Evolutionary conservation across 2,888 invertebrate species (phyloP).

Genomic region (Drosophila mulleri): DNA sequence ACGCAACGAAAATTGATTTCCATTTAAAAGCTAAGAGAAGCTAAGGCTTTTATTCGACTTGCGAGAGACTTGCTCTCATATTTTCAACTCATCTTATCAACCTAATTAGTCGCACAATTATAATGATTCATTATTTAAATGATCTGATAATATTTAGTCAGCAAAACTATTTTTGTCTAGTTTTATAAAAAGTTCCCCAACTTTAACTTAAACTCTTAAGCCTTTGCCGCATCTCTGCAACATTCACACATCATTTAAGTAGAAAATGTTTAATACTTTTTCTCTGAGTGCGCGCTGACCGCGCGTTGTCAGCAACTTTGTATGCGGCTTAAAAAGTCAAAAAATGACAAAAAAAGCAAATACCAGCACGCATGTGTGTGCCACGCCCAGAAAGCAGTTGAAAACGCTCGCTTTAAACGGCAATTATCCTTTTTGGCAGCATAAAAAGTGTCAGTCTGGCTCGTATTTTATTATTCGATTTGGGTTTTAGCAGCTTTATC

Average conservation of each 20-base stretch:
- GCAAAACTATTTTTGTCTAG: background rate
- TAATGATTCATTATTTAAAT: too few relatives aligned
- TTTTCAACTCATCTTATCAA: too few relatives aligned
- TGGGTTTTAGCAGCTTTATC: constrained; percentile 71
- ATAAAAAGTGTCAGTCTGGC: constrained; percentile 51
- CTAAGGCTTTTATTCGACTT: background rate
- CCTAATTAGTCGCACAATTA: too few relatives aligned
- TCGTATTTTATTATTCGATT: constrained; percentile 77
- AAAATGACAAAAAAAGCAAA: constrained; percentile 22
- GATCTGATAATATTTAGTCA: too few relatives aligned
- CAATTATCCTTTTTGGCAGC: constrained; percentile 65
- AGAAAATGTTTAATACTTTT: constrained; percentile 7
- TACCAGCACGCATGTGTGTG: background rate
- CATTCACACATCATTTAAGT: constrained; percentile 2
- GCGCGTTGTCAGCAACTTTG: constrained; percentile 19
- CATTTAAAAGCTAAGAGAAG: background rate
- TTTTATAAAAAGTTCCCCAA: too few relatives aligned
- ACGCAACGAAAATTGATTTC: background rate
- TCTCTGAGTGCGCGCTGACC: constrained; percentile 12
- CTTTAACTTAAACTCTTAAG: background rate
- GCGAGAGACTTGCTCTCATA: background rate
- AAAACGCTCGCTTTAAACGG: constrained; percentile 54
- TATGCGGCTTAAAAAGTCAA: constrained; percentile 37
- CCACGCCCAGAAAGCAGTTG: constrained; percentile 11
- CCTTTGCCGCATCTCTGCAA: background rate